A percentile compares a stretch with the other conserved stretches of the same genome.
Evolutionary conservation across 2,888 invertebrate species (phyloP).

Genomic region (Danaus chrysippus): DNA sequence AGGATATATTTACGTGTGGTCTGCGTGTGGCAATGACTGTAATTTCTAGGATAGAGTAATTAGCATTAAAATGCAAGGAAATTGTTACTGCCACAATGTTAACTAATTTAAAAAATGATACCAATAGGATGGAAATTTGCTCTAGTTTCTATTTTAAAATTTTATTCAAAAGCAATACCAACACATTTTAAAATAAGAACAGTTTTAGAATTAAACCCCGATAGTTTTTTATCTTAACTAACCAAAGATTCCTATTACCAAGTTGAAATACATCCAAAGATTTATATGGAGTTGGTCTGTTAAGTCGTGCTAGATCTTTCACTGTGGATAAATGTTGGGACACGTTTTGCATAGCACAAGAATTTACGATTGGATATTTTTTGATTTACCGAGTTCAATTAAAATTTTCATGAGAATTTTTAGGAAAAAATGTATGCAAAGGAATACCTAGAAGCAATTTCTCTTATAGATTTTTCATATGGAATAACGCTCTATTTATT

Average conservation of each 20-base stretch:
- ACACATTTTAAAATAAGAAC: not conserved
- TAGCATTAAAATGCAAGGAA: conserved; percentile 6
- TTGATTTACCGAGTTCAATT: conserved; percentile 2
- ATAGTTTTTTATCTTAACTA: conserved; percentile 8
- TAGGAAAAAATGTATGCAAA: no score
- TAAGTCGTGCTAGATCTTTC: conserved; percentile 71
- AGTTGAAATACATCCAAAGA: conserved; percentile 38
- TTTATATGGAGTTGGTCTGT: conserved; percentile 61
- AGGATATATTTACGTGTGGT: conserved; percentile 21
- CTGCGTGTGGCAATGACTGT: conserved; percentile 8
- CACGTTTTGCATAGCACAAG: conserved; percentile 63
- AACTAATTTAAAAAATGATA: not conserved
- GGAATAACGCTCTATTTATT: no score
- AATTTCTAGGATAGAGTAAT: conserved; percentile 5
- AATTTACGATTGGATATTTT: conserved; percentile 2
- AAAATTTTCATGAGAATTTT: not conserved
- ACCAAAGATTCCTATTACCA: conserved; percentile 29
- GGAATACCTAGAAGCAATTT: no score
- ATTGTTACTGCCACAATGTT: not conserved
- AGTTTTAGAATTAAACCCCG: not conserved
- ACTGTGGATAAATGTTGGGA: conserved; percentile 72
- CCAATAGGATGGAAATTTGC: not conserved
- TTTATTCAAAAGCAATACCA: not conserved
- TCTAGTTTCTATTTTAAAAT: not conserved
- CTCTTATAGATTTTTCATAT: no score